Base-by-base conservation (phyloP, 2,888 invertebrate genomes). In the Elysia crispata region DNA sequence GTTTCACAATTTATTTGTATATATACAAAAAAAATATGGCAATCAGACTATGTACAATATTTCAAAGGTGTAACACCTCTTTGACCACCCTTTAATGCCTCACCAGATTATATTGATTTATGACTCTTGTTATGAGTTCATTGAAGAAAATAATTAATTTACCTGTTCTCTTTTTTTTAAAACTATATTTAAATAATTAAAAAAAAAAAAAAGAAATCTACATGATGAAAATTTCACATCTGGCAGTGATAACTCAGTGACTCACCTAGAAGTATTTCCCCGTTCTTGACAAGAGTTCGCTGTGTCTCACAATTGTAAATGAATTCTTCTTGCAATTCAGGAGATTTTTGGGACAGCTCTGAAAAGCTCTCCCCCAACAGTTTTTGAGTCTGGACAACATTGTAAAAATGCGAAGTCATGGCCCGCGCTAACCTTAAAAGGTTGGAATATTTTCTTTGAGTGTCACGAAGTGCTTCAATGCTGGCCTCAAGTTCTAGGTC, bases 231-330 rank as follows among this genome's bases (percentile, higher is more conserved):
- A n/a, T n/a, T n/a, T n/a, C n/a, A n/a, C n/a, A n/a, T n/a, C n/a
- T n/a, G n/a, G n/a, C n/a, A n/a, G n/a, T n/a, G n/a, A n/a, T 11
- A 23, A 31, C n/a, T n/a, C 3, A 13, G 15, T 33, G 15, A 83
- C 88, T 78, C 83, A 92, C 92, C 90, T 77, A 98, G 93, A 85
- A 99, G 93, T 79, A 96, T 95, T 92, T 98, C 98, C 11, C 98
- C 98, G 93, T 98, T 98, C 92, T 97, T 96, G 33, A 95, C 95
- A 82, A 99, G 94, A 88, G 96, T 96, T 88, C 97, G 95, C 93
- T 99, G 98, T 78, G 98, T 98, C 93, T 98, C 98, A 41, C 97
- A 96, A 93, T 98, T 98, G 92, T 97, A 97, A 70, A 96, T 94
- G 93, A 98, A 98, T 92, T 97, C 97, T 89, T 97, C 96, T 92